phyloP scores from a whole-genome alignment of 2,797 vertebrate species.

The Mycteria americana region DNA sequence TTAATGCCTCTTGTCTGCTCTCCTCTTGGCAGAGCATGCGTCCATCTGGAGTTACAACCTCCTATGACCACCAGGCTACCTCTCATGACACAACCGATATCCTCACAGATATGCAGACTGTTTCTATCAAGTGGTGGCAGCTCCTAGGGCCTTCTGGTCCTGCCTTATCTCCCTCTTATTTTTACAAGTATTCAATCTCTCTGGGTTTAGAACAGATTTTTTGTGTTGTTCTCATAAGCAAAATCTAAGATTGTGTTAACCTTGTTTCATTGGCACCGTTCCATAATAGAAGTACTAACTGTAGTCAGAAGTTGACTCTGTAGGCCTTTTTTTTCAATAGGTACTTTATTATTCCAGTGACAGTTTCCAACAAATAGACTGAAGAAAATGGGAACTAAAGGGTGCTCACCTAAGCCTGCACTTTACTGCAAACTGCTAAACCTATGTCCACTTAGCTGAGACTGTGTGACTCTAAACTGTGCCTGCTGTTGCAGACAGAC shows the following conservation, averaged over 20 bases:
- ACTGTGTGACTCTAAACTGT: not conserved
- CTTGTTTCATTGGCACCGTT: not conserved
- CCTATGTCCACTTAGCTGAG: not conserved
- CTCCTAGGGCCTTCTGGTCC: not conserved
- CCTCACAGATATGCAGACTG: not conserved
- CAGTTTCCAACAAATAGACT: not conserved
- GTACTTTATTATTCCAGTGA: not conserved
- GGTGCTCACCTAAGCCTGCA: not conserved
- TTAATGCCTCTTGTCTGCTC: slow-evolving; percentile 61
- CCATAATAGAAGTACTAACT: not conserved
- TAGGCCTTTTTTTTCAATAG: not conserved
- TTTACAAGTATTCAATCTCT: not conserved
- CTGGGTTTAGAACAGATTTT: not conserved
- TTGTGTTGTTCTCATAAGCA: not conserved
- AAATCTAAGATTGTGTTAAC: not conserved
- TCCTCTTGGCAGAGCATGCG: slow-evolving; percentile 46
- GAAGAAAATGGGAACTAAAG: not conserved
- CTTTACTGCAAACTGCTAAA: not conserved
- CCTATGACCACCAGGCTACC: slow-evolving; percentile 26
- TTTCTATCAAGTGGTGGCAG: not conserved
- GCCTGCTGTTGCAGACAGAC: not conserved
- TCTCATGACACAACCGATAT: slow-evolving; percentile 10
- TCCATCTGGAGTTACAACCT: slow-evolving; percentile 64
- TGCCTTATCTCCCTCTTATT: not conserved
- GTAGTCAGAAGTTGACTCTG: not conserved